These are phyloP conservation scores for Dusona sp. DNA, from an alignment of 2,888 invertebrate genomes.

Conservation along the genomic window DNA sequence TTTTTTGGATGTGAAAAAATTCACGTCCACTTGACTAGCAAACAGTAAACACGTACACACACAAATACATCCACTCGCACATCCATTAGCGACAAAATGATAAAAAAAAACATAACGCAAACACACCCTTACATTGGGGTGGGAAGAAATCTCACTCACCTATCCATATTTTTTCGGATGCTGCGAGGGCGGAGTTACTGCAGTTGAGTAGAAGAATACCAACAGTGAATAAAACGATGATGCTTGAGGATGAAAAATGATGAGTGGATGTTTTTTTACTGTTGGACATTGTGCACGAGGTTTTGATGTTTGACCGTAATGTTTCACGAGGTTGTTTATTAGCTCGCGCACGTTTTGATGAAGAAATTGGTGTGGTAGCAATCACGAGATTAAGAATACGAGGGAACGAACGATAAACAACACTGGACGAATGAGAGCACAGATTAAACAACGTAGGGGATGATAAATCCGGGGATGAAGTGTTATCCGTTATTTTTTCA, in stretches of 20 bases:
- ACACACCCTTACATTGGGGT: conserved; percentile 5
- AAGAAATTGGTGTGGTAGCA: neutral
- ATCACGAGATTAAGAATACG: conserved; percentile 38
- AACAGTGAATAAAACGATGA: conserved; percentile 53
- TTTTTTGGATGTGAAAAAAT: neutral
- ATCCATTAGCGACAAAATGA: neutral
- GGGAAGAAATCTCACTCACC: conserved; percentile 64
- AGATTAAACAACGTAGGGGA: conserved; percentile 36
- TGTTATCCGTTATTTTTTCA: conserved; percentile 62
- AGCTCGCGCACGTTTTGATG: neutral
- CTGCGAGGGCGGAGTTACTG: conserved; percentile 64
- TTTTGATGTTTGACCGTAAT: neutral
- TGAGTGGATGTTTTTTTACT: neutral
- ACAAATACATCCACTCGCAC: neutral
- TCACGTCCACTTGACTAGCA: neutral
- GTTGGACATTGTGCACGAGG: conserved; percentile 19
- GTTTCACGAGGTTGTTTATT: neutral
- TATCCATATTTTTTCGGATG: conserved; percentile 71
- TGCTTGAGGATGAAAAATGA: conserved; percentile 28
- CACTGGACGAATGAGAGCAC: conserved; percentile 59
- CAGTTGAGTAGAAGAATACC: conserved; percentile 68
- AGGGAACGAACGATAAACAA: conserved; percentile 45
- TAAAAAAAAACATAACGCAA: conserved; percentile 26
- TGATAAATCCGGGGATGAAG: conserved; percentile 17
- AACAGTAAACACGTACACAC: neutral